Evolutionary conservation across 2,113 vertebrate genomes (phyloP), one percentile per base, ranked within the genome.

Genomic region (Chlorodrepanis virens): DNA sequence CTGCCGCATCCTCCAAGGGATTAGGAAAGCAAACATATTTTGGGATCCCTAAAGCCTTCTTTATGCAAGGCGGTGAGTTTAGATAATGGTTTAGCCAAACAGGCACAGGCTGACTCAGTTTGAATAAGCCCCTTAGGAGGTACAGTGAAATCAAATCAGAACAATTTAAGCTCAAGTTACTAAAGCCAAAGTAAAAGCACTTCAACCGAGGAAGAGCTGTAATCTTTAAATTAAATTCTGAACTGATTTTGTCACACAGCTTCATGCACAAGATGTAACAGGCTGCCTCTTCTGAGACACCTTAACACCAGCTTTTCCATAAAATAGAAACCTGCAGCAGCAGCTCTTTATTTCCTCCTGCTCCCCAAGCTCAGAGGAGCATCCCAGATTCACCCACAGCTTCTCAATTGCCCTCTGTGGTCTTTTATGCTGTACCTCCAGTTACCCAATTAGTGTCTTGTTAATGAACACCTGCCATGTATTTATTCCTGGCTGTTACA

Each of bases 381-480:
- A 89, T 50, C 56, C 33, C 1, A 11, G 33, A 35, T 29, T 42
- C 86, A 69, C 33, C 61, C 11, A 92, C 60, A 85, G 50, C 61
- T 22, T 64, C 19, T 25, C 94, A 87, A 95, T 80, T 92, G 87
- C 54, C 80, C 93, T 89, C 97, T 91, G 50, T 80, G 89, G 95
- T 94, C 86, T 83, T 50, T 91, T 61, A 79, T 53, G 37, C 29
- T 65, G 77, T 50, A 94, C 77, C 80, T 91, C 60, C 70, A 68
- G 70, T 91, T 89, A 94, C 93, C 88, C 94, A 96, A 96, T 97
- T 96, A 97, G 92, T 59, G 81, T 59, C 80, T 93, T 72, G 67
- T 93, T 96, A 96, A 92, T 25, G 21, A 91, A 91, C 88, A 96
- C 63, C 86, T 83, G 92, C 95, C 39, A 15, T 70, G 37, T 80